Percentiles rank a stretch among this genome's conserved stretches.
Conservation (phyloP, 2,797 vertebrate species). For the Betta splendens region DNA sequence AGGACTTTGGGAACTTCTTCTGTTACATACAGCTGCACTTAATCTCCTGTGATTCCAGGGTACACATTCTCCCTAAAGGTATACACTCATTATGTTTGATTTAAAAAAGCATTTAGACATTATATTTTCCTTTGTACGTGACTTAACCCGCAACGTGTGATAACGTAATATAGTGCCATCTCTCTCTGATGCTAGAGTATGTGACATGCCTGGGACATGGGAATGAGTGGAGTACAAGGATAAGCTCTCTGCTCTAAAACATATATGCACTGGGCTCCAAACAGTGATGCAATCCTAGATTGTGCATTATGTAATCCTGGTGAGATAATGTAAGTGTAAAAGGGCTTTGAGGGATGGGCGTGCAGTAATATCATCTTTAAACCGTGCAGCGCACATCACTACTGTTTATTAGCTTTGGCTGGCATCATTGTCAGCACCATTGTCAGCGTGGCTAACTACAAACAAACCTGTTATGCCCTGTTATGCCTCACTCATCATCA, state of each 20-base stretch:
- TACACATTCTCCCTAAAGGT: background rate
- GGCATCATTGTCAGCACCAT: constrained; percentile 6
- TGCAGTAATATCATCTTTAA: constrained; percentile 36
- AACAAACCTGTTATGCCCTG: constrained; percentile 34
- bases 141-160: constrained; percentile 5
- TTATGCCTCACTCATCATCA: constrained; percentile 20
- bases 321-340: constrained; percentile 37
- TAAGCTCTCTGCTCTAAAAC: constrained; percentile 64
- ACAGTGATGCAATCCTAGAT: constrained; percentile 67
- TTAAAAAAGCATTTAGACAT: no score
- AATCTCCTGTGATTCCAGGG: no score
- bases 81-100: background rate
- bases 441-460: constrained; percentile 15
- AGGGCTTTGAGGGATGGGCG: constrained; percentile 9
- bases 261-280: constrained; percentile 53
- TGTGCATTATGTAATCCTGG: constrained; percentile 56
- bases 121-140: background rate
- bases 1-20: no score
- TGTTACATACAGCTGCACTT: background rate
- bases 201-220: constrained; percentile 42
- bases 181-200: constrained; percentile 34
- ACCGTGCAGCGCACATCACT: constrained; percentile 12
- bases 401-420: constrained; percentile 50
- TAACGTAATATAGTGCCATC: constrained; percentile 1
- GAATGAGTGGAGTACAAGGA: constrained; percentile 55